Base-by-base conservation (phyloP, 2,113 vertebrate species). In the Scalopus aquaticus region DNA sequence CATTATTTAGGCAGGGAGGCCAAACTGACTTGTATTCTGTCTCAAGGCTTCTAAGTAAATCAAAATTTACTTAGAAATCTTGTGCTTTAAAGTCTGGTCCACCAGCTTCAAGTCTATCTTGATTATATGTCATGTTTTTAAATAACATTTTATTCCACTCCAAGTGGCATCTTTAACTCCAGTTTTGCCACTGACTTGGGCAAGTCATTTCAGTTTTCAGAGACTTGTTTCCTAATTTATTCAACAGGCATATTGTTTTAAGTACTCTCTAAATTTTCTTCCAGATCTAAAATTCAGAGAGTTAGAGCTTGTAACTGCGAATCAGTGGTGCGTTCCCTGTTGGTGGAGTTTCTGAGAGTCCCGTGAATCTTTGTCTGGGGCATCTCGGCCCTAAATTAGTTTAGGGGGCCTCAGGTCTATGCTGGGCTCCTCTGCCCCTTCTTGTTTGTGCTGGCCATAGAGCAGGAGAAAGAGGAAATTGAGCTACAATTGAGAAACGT, bases 1-100 rank as follows among this genome's bases (percentile, higher is more conserved):
- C 85, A 90, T 96, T 95, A 96, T 89, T 94, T 85, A 96, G 85
- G 93, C 95, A 91, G 46, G 54, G 84, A 95, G 74, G 69, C 77
- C 49, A 94, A 93, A 74, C 42, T 35, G 49, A 92, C 82, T 95
- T 93, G 56, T 49, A 74, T 91, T 92, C 42, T 83, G 19, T 93
- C 82, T 88, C 88, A 77, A 95, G 92, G 69, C 56, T 85, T 95
- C 91, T 90, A 64, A 88, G 94, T 74, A 94, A 95, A 94, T 95
- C 83, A 93, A 76, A 73, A 95, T 91, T 94, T 89, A 79, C 94
- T 88, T 70, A 17, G 92, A 77, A 93, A 69, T 89, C 62, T 58
- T 72, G 28, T 19, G 32, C 24, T 91, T 24, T 94, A n/a, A 80
- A 64, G 44, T 92, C 51, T 80, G n/a, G 78, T 46, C 81, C 17